Evolutionary conservation across 2,797 vertebrate species (phyloP).

Genomic region (Coregonus sp.): DNA sequence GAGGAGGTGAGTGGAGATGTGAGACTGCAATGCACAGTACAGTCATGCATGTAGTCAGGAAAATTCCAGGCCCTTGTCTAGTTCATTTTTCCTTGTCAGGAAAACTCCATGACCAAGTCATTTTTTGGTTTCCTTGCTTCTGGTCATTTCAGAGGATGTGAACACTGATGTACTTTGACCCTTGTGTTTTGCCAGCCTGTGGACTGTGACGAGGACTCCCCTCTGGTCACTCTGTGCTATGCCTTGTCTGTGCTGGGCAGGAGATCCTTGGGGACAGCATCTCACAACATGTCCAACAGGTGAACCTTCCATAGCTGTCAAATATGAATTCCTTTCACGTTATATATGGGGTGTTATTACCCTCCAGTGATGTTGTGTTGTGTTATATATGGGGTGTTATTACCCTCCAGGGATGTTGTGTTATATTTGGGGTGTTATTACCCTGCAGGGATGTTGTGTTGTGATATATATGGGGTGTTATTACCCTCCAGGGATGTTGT

Average conservation of each 20-base stretch:
- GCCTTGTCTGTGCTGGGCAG: conserved; percentile 92
- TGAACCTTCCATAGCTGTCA: not conserved
- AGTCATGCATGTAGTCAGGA: not conserved
- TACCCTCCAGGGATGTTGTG: too few relatives aligned
- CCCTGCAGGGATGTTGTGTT: too few relatives aligned
- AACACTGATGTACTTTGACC: not conserved
- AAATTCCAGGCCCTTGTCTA: not conserved
- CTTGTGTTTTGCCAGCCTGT: conserved; percentile 71
- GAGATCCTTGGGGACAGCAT: conserved; percentile 88
- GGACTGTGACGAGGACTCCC: conserved; percentile 91
- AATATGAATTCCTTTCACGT: not conserved
- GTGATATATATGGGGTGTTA: too few relatives aligned
- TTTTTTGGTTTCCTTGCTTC: not conserved
- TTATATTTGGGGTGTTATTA: too few relatives aligned
- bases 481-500: too few relatives aligned
- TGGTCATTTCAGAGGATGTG: not conserved
- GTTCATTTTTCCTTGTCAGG: not conserved
- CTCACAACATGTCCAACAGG: conserved; percentile 94
- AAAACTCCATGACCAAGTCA: too few relatives aligned
- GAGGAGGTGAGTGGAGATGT: conserved; percentile 75
- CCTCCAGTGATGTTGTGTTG: not conserved
- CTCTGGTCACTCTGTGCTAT: conserved; percentile 90
- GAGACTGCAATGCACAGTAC: not conserved
- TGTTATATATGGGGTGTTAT: not conserved
- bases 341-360: not conserved